Evolutionary conservation across 2,888 invertebrate species (phyloP).

Genomic region (Tricholauxania praeusta): DNA sequence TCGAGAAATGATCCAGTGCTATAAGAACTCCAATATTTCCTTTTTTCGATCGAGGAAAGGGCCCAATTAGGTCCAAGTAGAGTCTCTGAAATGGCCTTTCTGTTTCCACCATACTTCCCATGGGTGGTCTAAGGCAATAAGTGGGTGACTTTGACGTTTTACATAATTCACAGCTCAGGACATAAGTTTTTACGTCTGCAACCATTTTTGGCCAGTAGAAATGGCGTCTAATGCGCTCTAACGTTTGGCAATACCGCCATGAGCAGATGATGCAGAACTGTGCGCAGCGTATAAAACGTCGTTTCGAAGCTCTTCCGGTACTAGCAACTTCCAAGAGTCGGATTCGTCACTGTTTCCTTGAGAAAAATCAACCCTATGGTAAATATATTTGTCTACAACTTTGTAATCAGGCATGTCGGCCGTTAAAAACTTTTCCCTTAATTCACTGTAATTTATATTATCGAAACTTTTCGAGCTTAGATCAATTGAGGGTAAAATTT

Average conservation of each 20-base stretch:
- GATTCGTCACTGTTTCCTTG: conserved; percentile 10
- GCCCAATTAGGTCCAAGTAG: conserved; percentile 16
- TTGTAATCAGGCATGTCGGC: conserved; percentile 3
- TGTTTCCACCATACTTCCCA: conserved; percentile 2
- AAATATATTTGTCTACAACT: not conserved
- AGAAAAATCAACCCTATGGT: no score
- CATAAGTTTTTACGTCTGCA: conserved; percentile 15
- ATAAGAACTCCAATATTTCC: not conserved
- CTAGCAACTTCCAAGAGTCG: conserved; percentile 20
- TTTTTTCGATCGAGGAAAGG: conserved; percentile 1
- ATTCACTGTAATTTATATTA: not conserved
- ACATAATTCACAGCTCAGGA: conserved; percentile 1
- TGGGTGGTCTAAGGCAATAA: not conserved
- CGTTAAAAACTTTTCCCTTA: not conserved
- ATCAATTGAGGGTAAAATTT: not conserved
- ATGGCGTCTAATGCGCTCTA: not conserved
- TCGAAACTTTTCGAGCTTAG: conserved; percentile 13
- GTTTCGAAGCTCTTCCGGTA: conserved; percentile 2
- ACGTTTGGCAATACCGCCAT: conserved; percentile 30
- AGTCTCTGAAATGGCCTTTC: conserved; percentile 12
- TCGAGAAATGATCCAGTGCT: conserved; percentile 3
- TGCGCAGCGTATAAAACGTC: not conserved
- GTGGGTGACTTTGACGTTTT: no score
- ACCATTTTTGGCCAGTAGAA: conserved; percentile 26
- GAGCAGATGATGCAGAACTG: conserved; percentile 12